Percentiles rank a stretch among this genome's conserved stretches.
Evolutionary conservation across 64 coral and sea anemone species (phyloP).

Genomic region (Montipora sp.): DNA sequence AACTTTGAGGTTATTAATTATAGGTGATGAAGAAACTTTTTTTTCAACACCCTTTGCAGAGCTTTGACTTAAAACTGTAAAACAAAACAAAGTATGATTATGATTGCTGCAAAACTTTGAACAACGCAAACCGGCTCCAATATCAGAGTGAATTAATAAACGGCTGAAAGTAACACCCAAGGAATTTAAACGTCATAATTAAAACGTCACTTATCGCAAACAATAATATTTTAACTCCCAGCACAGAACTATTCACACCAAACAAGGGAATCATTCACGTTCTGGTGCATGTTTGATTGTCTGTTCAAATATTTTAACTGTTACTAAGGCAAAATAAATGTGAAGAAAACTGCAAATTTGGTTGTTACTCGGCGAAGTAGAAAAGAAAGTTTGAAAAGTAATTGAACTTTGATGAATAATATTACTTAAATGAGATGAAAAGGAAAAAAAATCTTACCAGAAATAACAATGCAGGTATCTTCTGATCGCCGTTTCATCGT

Average conservation of each 20-base stretch:
- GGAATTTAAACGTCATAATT: neutral
- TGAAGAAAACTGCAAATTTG: neutral
- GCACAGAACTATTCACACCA: neutral
- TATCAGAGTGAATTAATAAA: neutral
- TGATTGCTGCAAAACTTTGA: too few relatives aligned
- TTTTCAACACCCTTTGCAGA: neutral
- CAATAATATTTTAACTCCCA: constrained; percentile 17
- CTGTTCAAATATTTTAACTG: neutral
- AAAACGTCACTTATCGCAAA: constrained; percentile 11
- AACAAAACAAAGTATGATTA: neutral
- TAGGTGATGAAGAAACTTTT: neutral
- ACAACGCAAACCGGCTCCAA: too few relatives aligned
- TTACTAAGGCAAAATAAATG: neutral
- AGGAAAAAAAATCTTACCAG: constrained; percentile 66
- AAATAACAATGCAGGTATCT: constrained; percentile 97
- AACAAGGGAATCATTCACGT: neutral
- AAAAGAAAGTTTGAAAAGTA: neutral
- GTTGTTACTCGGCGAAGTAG: neutral
- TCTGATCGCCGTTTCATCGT: constrained; percentile 96
- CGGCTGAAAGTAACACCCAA: neutral
- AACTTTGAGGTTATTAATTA: too few relatives aligned
- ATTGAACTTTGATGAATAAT: neutral
- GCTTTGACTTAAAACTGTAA: neutral
- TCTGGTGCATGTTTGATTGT: neutral
- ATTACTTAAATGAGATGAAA: neutral